Percentiles rank a stretch among this genome's conserved stretches.
phyloP scores from a whole-genome alignment of 2,888 invertebrate genomes.

The Ceraclea dissimilis region DNA sequence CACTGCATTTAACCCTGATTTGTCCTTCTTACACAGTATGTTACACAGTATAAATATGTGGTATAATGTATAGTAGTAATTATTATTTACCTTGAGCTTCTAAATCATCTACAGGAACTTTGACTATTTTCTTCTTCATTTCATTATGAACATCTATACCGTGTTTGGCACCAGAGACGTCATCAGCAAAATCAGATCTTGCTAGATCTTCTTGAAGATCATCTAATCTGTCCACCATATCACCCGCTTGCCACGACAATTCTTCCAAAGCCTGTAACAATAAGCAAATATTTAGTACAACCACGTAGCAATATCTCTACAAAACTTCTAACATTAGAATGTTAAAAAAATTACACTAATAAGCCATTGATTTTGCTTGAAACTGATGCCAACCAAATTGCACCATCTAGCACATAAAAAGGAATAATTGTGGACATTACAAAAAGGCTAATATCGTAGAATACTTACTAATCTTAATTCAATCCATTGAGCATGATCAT shows the following conservation, averaged over 20 bases:
- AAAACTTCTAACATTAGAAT: too few relatives aligned
- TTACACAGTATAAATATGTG: too few relatives aligned
- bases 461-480: constrained; percentile 69
- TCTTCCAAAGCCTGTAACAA: constrained; percentile 72
- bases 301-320: too few relatives aligned
- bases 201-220: constrained; percentile 89
- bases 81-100: constrained; percentile 76
- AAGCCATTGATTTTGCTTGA: too few relatives aligned
- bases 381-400: too few relatives aligned
- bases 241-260: constrained; percentile 92
- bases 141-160: constrained; percentile 90
- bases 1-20: too few relatives aligned
- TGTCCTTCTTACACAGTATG: too few relatives aligned
- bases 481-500: constrained; percentile 97
- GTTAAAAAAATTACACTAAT: too few relatives aligned
- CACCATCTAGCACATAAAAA: too few relatives aligned
- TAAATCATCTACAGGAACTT: constrained; percentile 89
- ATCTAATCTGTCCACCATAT: constrained; percentile 85
- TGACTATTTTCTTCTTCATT: constrained; percentile 88
- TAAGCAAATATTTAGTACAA: neutral
- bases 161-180: constrained; percentile 85
- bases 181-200: constrained; percentile 90
- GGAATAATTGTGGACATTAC: too few relatives aligned
- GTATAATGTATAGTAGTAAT: too few relatives aligned
- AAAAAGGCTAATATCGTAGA: neutral